These are phyloP conservation scores for Oxycera nigricornis DNA, from an alignment of 2,888 invertebrate genomes.

Conservation along the genomic window DNA sequence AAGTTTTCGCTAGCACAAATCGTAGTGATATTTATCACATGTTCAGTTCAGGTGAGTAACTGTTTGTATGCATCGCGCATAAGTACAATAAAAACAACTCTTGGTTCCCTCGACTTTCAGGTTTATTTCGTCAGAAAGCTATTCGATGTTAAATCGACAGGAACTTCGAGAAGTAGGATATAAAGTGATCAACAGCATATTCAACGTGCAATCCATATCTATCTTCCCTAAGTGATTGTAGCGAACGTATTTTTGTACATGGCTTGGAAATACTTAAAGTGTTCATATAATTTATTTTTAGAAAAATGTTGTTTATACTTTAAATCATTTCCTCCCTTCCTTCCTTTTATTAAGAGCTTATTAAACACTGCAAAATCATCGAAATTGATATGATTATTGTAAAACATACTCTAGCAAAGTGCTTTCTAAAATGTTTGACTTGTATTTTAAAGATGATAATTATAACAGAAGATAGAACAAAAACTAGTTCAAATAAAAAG, in stretches of 20 bases:
- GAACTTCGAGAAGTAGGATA: conserved; percentile 64
- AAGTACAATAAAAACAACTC: background rate
- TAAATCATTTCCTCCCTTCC: background rate
- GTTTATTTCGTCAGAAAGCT: conserved; percentile 90
- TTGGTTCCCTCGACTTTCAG: conserved; percentile 60
- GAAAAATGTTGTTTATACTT: background rate
- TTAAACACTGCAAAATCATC: background rate
- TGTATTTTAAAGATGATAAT: background rate
- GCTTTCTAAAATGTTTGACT: background rate
- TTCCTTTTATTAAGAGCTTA: background rate
- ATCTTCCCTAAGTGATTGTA: background rate
- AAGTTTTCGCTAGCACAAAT: conserved; percentile 90
- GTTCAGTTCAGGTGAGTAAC: conserved; percentile 70
- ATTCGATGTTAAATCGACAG: conserved; percentile 76
- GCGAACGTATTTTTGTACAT: too few relatives aligned
- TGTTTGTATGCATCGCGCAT: background rate
- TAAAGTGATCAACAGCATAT: conserved; percentile 46
- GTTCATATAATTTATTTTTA: background rate
- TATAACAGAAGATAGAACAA: background rate
- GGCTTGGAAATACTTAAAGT: background rate
- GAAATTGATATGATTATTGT: background rate
- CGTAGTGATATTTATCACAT: conserved; percentile 79
- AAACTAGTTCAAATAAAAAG: background rate
- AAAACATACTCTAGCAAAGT: background rate
- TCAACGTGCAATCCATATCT: background rate